Conservation (phyloP, 1,140 invertebrate species). For the honey bee (Apis mellifera) region Amel_HAv3.1 CM009932.2:11447001-11447500, state of each 20-base stretch:
- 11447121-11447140: constrained; percentile 64
- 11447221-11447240: constrained; percentile 53
- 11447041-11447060: constrained; percentile 28
- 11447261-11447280: constrained; percentile 50
- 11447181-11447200: constrained; percentile 58
- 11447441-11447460: no score
- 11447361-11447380: constrained; percentile 31
- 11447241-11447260: constrained; percentile 44
- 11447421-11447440: background rate
- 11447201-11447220: constrained; percentile 55
- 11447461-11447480: constrained; percentile 20
- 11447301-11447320: constrained; percentile 3
- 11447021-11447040: constrained; percentile 55
- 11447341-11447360: constrained; percentile 54
- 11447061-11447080: constrained; percentile 52
- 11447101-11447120: constrained; percentile 38
- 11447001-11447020: constrained; percentile 64
- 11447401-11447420: no score
- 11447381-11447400: background rate
- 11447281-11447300: background rate
- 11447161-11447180: constrained; percentile 52
- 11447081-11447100: constrained; percentile 34
- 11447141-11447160: constrained; percentile 59
- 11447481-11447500: background rate
- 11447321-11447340: background rate